These are phyloP conservation scores for Stramonita haemastoma DNA, from an alignment of 2,888 invertebrate genomes.

Conservation along the genomic window DNA sequence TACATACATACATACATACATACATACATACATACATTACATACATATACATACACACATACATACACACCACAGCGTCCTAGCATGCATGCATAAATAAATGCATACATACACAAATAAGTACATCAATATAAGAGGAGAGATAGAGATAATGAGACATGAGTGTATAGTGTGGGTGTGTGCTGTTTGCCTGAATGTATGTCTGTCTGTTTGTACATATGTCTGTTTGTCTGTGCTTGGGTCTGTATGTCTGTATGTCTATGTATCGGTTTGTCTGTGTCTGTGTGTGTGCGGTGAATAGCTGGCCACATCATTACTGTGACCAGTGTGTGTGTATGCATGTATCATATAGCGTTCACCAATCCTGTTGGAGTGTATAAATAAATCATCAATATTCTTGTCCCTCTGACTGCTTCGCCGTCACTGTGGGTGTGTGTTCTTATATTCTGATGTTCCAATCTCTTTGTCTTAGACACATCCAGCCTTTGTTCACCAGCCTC, in stretches of 20 bases:
- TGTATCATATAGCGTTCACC: not conserved
- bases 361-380: not conserved
- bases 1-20: not conserved
- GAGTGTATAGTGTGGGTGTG: no score
- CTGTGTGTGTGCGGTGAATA: not conserved
- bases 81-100: not conserved
- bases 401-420: not conserved
- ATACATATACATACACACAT: not conserved
- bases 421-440: not conserved
- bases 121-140: not conserved
- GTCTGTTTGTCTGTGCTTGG: not conserved
- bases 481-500: not conserved
- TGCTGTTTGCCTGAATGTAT: not conserved
- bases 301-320: not conserved
- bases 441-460: not conserved
- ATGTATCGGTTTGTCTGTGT: not conserved
- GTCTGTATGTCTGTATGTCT: not conserved
- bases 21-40: not conserved
- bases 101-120: not conserved
- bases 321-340: not conserved
- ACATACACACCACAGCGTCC: not conserved
- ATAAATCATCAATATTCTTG: not conserved
- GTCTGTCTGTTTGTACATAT: not conserved
- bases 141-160: no score
- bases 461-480: not conserved